Evolutionary conservation across 2,113 vertebrate species (phyloP), one percentile per base, ranked within the genome.

Genomic region (Cryptotis parvus): DNA sequence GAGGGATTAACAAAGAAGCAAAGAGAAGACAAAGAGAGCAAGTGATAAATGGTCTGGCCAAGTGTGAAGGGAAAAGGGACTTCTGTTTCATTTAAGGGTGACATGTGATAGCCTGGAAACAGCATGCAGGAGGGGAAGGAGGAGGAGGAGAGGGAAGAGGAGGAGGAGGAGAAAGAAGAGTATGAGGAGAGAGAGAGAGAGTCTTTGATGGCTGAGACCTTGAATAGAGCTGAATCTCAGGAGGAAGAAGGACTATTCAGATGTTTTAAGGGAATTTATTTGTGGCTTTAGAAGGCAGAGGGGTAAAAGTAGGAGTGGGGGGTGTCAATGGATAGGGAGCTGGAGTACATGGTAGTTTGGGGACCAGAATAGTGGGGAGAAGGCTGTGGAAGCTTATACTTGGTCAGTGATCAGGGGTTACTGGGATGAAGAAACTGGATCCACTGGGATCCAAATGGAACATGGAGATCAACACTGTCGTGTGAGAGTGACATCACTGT

Each of bases 31-130:
- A 49, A 52, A 43, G 63, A 77, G 0, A 82, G 63, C 31, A 90
- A 69, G 61, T 27, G 65, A 66, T 22, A 80, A 83, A 61, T 55
- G 63, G 65, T 78, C 39, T 58, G 29, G 16, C 31, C 66, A 73
- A 90, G 63, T 49, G 61, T 41, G 79, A 87, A 86, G 81, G 45
- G 55, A 88, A 86, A 41, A 45, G 27, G 11, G n/a, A 65, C 89
- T 87, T 84, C 91, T 18, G 43, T 72, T 87, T 75, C 69, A 63
- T 10, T 18, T 41, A 52, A 65, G 6, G 27, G 69, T 45, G 33
- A 33, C 73, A n/a, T 68, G 8, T 22, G 8, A 39, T 11, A 61
- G 33, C 43, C 49, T 58, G 22, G 69, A 84, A 78, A 61, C 45
- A 55, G 61, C 3, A 9, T 31, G 58, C 55, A 61, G 55, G 29